phyloP scores from a whole-genome alignment of 2,797 vertebrate species.

The Setipinna tenuifilis region DNA sequence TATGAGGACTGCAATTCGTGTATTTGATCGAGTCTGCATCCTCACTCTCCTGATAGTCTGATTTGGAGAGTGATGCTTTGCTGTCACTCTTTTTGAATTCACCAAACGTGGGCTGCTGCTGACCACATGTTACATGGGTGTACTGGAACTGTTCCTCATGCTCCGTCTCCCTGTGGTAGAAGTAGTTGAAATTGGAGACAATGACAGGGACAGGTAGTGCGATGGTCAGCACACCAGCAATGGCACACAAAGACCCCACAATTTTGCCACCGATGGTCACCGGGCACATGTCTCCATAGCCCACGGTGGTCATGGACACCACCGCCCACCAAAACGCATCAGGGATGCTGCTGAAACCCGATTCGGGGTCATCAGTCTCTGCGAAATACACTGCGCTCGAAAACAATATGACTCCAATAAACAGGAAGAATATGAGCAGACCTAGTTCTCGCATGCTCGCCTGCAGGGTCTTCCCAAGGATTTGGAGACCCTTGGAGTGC shows the following conservation, averaged over 20 bases:
- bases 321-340: slow-evolving; percentile 98
- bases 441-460: slow-evolving; percentile 93
- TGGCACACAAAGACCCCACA: slow-evolving; percentile 92
- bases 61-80: slow-evolving; percentile 82
- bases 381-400: slow-evolving; percentile 95
- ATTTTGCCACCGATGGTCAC: slow-evolving; percentile 95
- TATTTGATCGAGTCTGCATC: slow-evolving; percentile 82
- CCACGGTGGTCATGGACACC: slow-evolving; percentile 95
- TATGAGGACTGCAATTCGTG: slow-evolving; percentile 86
- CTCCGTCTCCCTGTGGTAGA: slow-evolving; percentile 94
- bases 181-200: slow-evolving; percentile 97
- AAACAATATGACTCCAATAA: slow-evolving; percentile 90
- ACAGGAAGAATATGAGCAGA: slow-evolving; percentile 90
- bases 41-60: slow-evolving; percentile 82
- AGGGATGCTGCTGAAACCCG: slow-evolving; percentile 89
- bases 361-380: slow-evolving; percentile 89
- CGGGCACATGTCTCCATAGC: slow-evolving; percentile 94
- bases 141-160: slow-evolving; percentile 91
- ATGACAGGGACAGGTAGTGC: slow-evolving; percentile 92
- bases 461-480: slow-evolving; percentile 86
- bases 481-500: slow-evolving; percentile 88
- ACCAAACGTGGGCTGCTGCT: slow-evolving; percentile 70
- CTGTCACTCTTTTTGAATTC: slow-evolving; percentile 82
- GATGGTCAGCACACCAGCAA: slow-evolving; percentile 90
- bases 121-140: slow-evolving; percentile 91